Evolutionary conservation across 2,888 invertebrate species (phyloP), one percentile per base, ranked within the genome.

Genomic region (Acrobasis consociella): DNA sequence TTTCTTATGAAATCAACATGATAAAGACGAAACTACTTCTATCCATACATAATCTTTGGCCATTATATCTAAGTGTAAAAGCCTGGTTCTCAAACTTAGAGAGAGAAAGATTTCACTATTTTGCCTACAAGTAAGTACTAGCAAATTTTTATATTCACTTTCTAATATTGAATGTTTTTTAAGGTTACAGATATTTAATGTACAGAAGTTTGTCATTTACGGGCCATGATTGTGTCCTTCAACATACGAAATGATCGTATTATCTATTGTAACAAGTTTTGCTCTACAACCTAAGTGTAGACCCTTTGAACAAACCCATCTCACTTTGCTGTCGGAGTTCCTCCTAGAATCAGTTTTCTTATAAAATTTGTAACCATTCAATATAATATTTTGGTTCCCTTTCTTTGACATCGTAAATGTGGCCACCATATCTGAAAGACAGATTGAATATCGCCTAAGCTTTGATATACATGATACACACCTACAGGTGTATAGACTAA

Each of bases 271-370:
- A 9, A 62, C 37, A 0, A 67, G 46, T 49, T 62, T 67, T 2
- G 65, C 67, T 56, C 17, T 53, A n/a, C 67, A 67, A 1, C 65
- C 63, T 0, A 15, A 22, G 17, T 31, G 70, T 0, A 72, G 67
- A 61, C 46, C 46, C 46, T 46, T 46, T n/a, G 46, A 46, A n/a
- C 79, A 79, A 22, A 69, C 71, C 78, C 78, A 79, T 52, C 70
- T 69, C 5, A 65, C 64, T 64, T 68, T 75, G 9, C 65, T 62
- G 2, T 58, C 53, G 51, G 62, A 65, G 11, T 67, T 58, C n/a
- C 73, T 69, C 22, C 65, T 66, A 1, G 68, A 65, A 62, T 69
- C 73, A 1, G 65, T 68, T 16, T 73, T 70, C 42, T 67, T 68
- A 5, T 69, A 69, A 53, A 72, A 77, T 22, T 65, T 73, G 61